Base-by-base conservation (phyloP, 1,140 invertebrate genomes). In the Mycetomoellerius zeteki region DNA sequence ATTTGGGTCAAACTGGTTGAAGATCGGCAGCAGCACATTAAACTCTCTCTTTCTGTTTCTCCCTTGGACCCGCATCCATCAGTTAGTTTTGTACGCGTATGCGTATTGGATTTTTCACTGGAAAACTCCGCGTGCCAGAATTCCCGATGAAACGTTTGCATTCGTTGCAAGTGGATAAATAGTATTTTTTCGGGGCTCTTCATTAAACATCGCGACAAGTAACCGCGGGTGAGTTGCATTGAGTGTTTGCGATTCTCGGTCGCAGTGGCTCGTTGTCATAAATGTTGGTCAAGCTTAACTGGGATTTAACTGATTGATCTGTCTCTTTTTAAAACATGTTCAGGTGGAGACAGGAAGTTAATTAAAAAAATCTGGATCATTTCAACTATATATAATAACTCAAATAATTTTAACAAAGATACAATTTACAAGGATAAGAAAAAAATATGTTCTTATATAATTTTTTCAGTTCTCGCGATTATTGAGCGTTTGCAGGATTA, bases 1-100 rank as follows among this genome's bases (percentile, higher is more conserved):
- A 89, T 89, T 84, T 90, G 21, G 77, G 65, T 90, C 85, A 90
- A 89, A 47, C 85, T 73, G 71, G 85, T 87, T 89, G 62, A 73
- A 73, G 62, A 81, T 73, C 65, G 73, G 72, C 43, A 64, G 67
- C 58, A 58, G 64, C 77, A 14, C 77, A 52, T 69, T 69, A n/a
- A n/a, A n/a, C 24, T n/a, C 47, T 52, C 24, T 50, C 37, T 27
- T 24, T 19, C 67, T 33, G 19, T 33, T 1, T 54, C 16, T 16
- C 52, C 27, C 43, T 30, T 24, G 30, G 12, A 19, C 19, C 12
- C 21, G 30, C 14, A 24, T 62, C 67, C 69, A 21, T 65, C 37
- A 78, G 58, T 84, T 56, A 73, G 54, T 73, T 54, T 43, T 10
- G 56, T 84, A 64, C 75, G 56, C 50, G 72, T 54, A 30, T 78